Evolutionary conservation across 1,140 invertebrate genomes (phyloP).

Genomic region (Pseudomyrmex sp.): DNA sequence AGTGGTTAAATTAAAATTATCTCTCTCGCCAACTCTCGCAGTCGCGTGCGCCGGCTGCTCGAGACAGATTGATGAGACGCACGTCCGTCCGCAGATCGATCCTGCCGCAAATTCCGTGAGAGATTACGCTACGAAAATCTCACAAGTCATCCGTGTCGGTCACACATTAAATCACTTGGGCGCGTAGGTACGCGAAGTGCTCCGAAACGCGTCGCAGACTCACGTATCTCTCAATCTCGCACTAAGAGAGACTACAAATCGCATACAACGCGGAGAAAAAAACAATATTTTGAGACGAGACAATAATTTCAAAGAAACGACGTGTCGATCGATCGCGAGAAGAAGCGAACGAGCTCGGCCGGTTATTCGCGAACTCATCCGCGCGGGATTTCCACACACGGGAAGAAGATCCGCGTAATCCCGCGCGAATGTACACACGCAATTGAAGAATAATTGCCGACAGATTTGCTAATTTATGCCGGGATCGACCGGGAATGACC

Average conservation of each 20-base stretch:
- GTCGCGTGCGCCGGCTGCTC: constrained; percentile 27
- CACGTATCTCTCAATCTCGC: background rate
- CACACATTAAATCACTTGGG: constrained; percentile 19
- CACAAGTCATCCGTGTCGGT: constrained; percentile 25
- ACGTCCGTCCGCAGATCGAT: constrained; percentile 48
- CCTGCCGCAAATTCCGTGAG: constrained; percentile 57
- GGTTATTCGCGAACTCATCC: background rate
- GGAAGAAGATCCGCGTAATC: background rate
- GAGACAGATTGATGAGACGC: constrained; percentile 49
- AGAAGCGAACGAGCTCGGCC: background rate
- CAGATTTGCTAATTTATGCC: constrained; percentile 52
- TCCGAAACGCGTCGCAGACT: constrained; percentile 18
- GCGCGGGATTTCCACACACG: too few relatives aligned
- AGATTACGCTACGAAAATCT: constrained; percentile 47
- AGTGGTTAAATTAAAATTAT: constrained; percentile 28
- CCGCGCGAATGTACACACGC: background rate
- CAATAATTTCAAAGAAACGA: too few relatives aligned
- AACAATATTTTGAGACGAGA: too few relatives aligned
- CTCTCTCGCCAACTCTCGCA: constrained; percentile 41
- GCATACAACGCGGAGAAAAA: too few relatives aligned
- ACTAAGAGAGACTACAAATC: background rate
- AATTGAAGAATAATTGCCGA: constrained; percentile 58
- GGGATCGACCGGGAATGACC: background rate
- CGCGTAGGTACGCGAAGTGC: background rate
- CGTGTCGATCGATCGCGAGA: too few relatives aligned